phyloP scores from a whole-genome alignment of 2,797 vertebrate species.

The Sarcophilus harrisii region DNA sequence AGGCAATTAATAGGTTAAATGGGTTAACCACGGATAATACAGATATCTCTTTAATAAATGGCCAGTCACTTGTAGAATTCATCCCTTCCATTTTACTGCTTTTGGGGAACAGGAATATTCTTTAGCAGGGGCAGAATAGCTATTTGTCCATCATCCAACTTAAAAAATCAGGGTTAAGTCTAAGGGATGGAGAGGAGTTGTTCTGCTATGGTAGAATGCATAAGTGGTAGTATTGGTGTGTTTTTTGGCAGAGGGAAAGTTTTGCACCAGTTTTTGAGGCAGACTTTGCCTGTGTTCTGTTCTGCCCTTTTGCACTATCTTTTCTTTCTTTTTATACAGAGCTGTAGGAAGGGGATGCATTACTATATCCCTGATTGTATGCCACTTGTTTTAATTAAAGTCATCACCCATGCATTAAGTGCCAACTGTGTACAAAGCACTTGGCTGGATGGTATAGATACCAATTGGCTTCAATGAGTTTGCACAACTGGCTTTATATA shows the following conservation, averaged over 20 bases:
- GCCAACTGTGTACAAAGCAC: not conserved
- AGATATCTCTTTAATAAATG: not conserved
- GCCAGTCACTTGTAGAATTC: not conserved
- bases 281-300: conserved; percentile 56
- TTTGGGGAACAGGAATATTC: not conserved
- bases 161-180: not conserved
- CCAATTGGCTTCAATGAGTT: not conserved
- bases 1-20: too few relatives aligned
- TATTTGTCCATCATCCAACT: not conserved
- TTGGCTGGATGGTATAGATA: not conserved
- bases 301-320: conserved; percentile 23
- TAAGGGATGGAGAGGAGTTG: not conserved
- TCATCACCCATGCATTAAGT: not conserved
- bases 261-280: conserved; percentile 52
- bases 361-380: not conserved
- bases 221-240: conserved; percentile 26
- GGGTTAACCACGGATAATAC: too few relatives aligned
- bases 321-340: too few relatives aligned
- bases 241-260: conserved; percentile 63
- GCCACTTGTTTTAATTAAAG: not conserved
- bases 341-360: not conserved
- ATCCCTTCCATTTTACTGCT: not conserved
- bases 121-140: not conserved
- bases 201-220: not conserved
- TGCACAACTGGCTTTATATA: not conserved